Conservation (phyloP, 1,140 invertebrate genomes). For the Aphelenchoides fujianensis region DNA sequence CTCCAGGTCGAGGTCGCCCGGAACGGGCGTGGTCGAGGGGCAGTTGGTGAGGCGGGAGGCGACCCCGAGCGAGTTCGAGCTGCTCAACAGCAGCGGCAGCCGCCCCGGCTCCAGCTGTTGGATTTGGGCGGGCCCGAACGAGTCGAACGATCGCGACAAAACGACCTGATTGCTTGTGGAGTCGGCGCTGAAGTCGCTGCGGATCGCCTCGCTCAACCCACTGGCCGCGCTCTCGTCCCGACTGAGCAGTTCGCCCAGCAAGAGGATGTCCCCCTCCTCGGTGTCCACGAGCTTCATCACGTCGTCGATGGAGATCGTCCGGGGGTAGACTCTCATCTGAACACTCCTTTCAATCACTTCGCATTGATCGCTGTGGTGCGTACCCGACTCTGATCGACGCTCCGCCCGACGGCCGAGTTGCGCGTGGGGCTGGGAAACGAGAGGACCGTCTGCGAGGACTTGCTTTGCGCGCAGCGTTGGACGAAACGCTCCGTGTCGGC, state of each 20-base stretch:
- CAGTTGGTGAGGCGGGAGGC: constrained; percentile 19
- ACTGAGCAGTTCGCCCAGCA: constrained; percentile 33
- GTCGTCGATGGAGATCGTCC: constrained; percentile 50
- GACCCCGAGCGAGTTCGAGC: background rate
- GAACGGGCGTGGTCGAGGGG: constrained; percentile 26
- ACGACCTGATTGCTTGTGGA: constrained; percentile 30
- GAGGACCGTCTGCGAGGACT: constrained; percentile 40
- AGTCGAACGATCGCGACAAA: constrained; percentile 50
- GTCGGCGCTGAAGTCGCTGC: constrained; percentile 24
- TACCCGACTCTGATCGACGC: constrained; percentile 28
- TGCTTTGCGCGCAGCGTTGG: constrained; percentile 29
- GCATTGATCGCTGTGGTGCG: background rate
- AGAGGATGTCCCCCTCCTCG: constrained; percentile 52
- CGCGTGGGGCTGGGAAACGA: constrained; percentile 46
- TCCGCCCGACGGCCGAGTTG: constrained; percentile 29
- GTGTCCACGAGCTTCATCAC: constrained; percentile 57
- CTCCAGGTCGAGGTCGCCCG: constrained; percentile 35
- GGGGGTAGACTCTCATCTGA: constrained; percentile 42
- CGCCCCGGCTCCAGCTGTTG: constrained; percentile 5
- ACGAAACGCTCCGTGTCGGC: constrained; percentile 41
- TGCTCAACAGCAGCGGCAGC: background rate
- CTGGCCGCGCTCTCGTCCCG: constrained; percentile 36
- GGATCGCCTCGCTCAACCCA: constrained; percentile 28
- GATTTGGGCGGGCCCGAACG: constrained; percentile 32
- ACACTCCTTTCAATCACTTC: background rate